These are phyloP conservation scores for Amphilophus citrinellus DNA, from an alignment of 2,113 vertebrate species.

Conservation along the genomic window DNA sequence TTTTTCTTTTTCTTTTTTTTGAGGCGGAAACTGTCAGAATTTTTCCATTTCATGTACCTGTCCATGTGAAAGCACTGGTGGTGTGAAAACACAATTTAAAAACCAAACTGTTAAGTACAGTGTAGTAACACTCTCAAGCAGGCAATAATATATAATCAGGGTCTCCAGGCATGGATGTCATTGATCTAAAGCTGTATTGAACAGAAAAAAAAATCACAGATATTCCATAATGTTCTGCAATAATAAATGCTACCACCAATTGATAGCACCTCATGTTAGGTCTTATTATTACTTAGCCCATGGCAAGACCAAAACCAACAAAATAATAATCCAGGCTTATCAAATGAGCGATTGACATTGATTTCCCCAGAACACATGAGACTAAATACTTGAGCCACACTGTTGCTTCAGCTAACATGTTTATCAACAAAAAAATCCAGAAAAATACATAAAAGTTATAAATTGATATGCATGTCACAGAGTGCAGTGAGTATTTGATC, in stretches of 20 bases:
- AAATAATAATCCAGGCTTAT: background rate
- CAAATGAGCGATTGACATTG: background rate
- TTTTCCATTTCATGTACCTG: background rate
- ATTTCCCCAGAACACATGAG: background rate
- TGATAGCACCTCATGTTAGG: too few species aligned
- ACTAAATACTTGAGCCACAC: background rate
- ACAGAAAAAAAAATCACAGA: background rate
- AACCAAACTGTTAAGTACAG: background rate
- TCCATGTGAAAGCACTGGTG: slow-evolving; percentile 15
- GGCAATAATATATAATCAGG: background rate
- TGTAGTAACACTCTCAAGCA: background rate
- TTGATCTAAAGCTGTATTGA: background rate
- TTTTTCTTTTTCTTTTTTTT: background rate
- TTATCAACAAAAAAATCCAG: background rate
- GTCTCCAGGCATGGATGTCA: background rate
- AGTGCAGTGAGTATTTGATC: too few species aligned
- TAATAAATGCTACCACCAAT: too few species aligned
- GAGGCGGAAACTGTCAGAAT: background rate
- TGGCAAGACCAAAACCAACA: too few species aligned
- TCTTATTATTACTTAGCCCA: too few species aligned
- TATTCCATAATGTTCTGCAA: background rate
- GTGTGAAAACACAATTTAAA: background rate
- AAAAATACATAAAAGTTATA: too few species aligned
- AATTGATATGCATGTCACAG: too few species aligned
- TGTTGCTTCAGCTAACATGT: background rate